Evolutionary conservation across 2,888 invertebrate species (phyloP), one percentile per base, ranked within the genome.

Genomic region (Ophion obscuratus): DNA sequence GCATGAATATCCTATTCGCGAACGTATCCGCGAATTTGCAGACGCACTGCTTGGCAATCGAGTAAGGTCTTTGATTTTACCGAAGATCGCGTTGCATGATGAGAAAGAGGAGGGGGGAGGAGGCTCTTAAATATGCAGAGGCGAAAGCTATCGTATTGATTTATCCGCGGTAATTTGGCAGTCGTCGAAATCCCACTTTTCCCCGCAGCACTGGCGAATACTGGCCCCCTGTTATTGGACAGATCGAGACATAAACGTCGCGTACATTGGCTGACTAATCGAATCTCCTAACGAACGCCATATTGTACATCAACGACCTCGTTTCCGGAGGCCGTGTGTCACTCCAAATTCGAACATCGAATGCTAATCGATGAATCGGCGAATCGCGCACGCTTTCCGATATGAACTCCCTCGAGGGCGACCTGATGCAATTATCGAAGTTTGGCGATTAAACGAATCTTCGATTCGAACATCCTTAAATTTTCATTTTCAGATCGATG

Each of bases 151-250:
- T 66, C 20, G 53, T 66, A 76, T 76, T 66, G 64, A 76, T 76
- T 76, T 76, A 76, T 66, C 11, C 31, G 64, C n/a, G 76, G n/a
- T 76, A 76, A 76, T 66, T 66, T 76, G 53, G 47, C 64, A 76
- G 53, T 53, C 36, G 64, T n/a, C 66, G 66, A 76, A 76, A 76
- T 53, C 14, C 17, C 66, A 66, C 53, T 66, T 76, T 27, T 53
- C 31, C 66, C 27, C 31, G 14, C 53, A 53, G 17, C 53, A 17
- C 53, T 53, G 53, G 11, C 27, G 47, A 74, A 53, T 27, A 40
- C 61, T 66, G 36, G 53, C n/a, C 53, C 31, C 10, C 10, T 66
- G 76, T 66, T 76, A 66, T 76, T 76, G 66, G 53, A 76, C 53
- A 31, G 66, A 66, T 66, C 31, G 20, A 47, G 24, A 53, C 47